Evolutionary conservation across 2,113 vertebrate species (phyloP).

Genomic region (Agapornis roseicollis): DNA sequence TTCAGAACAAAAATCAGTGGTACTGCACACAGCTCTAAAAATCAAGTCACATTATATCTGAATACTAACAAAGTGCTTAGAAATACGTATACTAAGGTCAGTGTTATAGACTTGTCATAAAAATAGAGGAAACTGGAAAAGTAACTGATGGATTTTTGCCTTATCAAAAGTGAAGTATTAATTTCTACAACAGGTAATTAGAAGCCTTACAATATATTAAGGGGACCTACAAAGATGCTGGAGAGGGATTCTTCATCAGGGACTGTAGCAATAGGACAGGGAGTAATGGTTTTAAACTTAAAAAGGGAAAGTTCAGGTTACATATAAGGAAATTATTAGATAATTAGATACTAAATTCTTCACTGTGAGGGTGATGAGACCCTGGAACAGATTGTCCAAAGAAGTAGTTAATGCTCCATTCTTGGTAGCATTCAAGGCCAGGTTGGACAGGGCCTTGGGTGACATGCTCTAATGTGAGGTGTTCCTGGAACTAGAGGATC

Average conservation of each 20-base stretch:
- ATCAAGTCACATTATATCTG: neutral
- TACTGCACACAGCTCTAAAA: neutral
- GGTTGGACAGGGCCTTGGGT: neutral
- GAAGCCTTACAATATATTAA: neutral
- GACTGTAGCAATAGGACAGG: neutral
- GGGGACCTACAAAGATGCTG: neutral
- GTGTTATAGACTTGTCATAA: neutral
- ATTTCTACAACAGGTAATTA: neutral
- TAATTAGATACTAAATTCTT: neutral
- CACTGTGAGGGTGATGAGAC: neutral
- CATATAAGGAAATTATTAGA: neutral
- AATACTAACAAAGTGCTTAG: neutral
- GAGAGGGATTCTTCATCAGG: neutral
- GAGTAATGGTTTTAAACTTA: neutral
- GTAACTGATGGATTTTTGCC: neutral
- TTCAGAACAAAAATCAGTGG: neutral
- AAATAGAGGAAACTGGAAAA: neutral
- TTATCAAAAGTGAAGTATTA: neutral
- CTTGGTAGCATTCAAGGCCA: neutral
- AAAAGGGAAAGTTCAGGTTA: neutral
- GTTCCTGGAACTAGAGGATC: neutral
- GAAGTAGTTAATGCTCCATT: neutral
- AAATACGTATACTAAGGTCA: neutral
- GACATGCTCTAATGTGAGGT: neutral
- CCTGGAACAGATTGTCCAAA: neutral